These are phyloP conservation scores for Megalopta genalis DNA, from an alignment of 1,140 invertebrate genomes.

Conservation along the genomic window DNA sequence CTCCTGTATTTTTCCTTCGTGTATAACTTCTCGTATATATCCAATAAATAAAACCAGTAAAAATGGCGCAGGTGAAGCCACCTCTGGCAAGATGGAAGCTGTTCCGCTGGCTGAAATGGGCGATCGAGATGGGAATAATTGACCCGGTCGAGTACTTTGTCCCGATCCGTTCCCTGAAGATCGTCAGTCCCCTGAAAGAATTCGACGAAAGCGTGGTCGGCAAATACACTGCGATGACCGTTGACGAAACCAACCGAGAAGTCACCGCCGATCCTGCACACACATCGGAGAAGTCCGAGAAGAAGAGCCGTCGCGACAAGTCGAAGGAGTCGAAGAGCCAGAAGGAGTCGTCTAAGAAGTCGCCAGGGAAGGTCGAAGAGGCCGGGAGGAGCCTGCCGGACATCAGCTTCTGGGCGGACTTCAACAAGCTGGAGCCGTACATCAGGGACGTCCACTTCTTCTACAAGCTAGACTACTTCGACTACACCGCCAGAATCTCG, in stretches of 20 bases:
- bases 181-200: conserved; percentile 57
- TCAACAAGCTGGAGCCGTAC: conserved; percentile 63
- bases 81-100: conserved; percentile 68
- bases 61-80: conserved; percentile 53
- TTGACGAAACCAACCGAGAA: neutral
- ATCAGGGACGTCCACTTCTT: conserved; percentile 67
- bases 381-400: conserved; percentile 17
- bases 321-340: neutral
- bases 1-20: too few species aligned
- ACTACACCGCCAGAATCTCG: conserved; percentile 58
- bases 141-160: conserved; percentile 59
- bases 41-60: neutral
- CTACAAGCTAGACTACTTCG: conserved; percentile 69
- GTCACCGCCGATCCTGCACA: neutral
- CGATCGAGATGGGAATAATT: conserved; percentile 63
- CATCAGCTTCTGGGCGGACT: conserved; percentile 69
- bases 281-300: neutral
- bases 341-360: neutral
- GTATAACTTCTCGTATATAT: neutral
- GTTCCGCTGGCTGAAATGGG: conserved; percentile 76
- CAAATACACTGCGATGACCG: neutral
- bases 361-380: neutral
- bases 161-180: conserved; percentile 67
- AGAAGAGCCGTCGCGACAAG: neutral
- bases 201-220: conserved; percentile 19